Base-by-base conservation (phyloP, 1,140 invertebrate species). In the Bathynomus jamesi region DNA sequence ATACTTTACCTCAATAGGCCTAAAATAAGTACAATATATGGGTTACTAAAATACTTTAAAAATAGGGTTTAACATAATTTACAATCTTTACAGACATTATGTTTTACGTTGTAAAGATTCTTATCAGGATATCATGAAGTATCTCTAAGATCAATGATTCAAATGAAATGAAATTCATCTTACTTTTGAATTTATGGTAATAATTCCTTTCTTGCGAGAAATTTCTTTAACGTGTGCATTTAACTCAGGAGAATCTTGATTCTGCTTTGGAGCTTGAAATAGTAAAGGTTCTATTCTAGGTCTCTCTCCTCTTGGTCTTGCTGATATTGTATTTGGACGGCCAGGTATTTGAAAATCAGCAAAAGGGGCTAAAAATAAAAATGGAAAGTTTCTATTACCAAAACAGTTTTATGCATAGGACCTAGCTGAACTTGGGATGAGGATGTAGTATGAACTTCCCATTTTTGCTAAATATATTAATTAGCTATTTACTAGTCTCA, bases 201-300 rank as follows among this genome's bases (percentile, higher is more conserved):
- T 60, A 46, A 32, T 74, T 29, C 72, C 72, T 64, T 74, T 74
- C 64, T 74, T 74, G 30, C 72, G 69, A 24, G 72, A 62, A 64
- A 74, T 74, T 70, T 74, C 72, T 32, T 74, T 74, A 29, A 74
- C 72, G 64, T 74, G 68, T 65, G 72, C 72, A 67, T 74, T 69
- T 62, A 74, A 67, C 53, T 74, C 72, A 53, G 72, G 69, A 60
- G 64, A 53, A 60, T 74, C 72, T 28, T 68, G 65, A 53, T 74
- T 68, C 67, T 74, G 72, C 30, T 68, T 61, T 46, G 64, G 67
- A 63, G 71, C 68, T 53, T 70, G 68, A 53, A 74, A 74, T 46
- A 70, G 24, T 17, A 74, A 64, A 27, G 72, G 72, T 53, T 74
- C 72, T 46, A 74, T 74, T 70, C 67, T 74, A 4, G 69, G 72